These are phyloP conservation scores for Agrilus mali DNA, from an alignment of 2,888 invertebrate species.

Conservation along the genomic window DNA sequence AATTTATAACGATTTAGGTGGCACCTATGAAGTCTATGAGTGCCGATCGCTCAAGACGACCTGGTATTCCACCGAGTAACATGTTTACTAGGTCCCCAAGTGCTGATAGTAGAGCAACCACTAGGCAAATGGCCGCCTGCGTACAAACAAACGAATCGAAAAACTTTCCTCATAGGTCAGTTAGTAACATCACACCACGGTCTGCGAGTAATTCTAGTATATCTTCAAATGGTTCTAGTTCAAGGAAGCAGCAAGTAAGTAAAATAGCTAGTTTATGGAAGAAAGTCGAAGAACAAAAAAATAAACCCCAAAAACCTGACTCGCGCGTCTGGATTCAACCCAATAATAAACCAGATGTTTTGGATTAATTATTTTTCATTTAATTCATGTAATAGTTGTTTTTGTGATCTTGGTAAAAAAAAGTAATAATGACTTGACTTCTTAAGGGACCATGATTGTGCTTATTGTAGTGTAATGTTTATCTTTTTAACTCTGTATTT, in stretches of 20 bases:
- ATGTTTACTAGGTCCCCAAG: conserved; percentile 30
- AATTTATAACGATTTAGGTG: conserved; percentile 5
- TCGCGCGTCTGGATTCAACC: conserved; percentile 27
- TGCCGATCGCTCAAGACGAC: conserved; percentile 20
- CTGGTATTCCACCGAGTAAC: conserved; percentile 12
- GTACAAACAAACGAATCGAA: conserved; percentile 24
- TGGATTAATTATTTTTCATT: background rate
- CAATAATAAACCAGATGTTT: conserved; percentile 3
- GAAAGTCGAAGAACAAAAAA: conserved; percentile 57
- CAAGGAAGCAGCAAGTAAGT: conserved; percentile 55
- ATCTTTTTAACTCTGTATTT: no score
- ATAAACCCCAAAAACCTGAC: conserved; percentile 38
- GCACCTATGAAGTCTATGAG: conserved; percentile 23
- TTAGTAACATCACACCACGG: conserved; percentile 23
- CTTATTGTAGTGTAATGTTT: no score
- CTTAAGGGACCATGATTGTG: no score
- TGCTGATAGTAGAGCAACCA: conserved; percentile 26
- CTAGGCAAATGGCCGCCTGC: conserved; percentile 17
- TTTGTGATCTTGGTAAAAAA: no score
- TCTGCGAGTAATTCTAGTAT: conserved; percentile 51
- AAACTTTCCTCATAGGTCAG: conserved; percentile 8
- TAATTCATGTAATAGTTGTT: no score
- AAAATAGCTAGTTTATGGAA: conserved; percentile 74
- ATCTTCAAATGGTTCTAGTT: conserved; percentile 35
- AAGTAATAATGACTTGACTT: no score